Conservation (phyloP, 2,797 vertebrate genomes). For the Periparus ater region DNA sequence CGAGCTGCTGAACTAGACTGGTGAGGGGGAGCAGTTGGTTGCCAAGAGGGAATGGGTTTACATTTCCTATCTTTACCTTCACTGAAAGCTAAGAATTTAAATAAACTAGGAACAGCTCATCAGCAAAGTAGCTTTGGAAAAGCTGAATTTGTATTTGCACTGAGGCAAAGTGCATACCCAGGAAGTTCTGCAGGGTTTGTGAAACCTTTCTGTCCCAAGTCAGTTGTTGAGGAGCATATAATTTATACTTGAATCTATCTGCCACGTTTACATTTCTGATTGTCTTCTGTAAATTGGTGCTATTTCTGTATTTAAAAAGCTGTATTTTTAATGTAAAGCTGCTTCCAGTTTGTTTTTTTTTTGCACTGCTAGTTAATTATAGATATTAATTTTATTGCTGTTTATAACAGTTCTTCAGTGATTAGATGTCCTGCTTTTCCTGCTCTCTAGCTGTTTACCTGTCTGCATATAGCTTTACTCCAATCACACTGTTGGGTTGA, state of each 20-base stretch:
- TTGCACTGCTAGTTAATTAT: conserved; percentile 81
- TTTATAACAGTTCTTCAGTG: conserved; percentile 56
- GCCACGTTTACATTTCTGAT: conserved; percentile 80
- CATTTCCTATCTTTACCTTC: background rate
- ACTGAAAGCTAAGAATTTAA: conserved; percentile 1
- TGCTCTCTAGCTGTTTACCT: conserved; percentile 53
- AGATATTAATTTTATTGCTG: conserved; percentile 74
- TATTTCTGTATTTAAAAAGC: conserved; percentile 76
- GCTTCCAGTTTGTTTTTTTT: conserved; percentile 73
- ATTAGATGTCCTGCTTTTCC: conserved; percentile 48
- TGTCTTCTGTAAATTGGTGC: conserved; percentile 78
- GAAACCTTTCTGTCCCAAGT: conserved; percentile 67
- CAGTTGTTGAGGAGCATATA: conserved; percentile 65
- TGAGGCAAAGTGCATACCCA: conserved; percentile 10
- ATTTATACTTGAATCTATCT: conserved; percentile 84
- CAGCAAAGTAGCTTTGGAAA: background rate
- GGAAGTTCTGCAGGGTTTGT: conserved; percentile 61
- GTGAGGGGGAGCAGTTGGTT: background rate
- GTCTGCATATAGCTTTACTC: conserved; percentile 55
- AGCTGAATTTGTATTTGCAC: conserved; percentile 56
- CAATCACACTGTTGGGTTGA: conserved; percentile 49
- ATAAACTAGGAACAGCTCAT: background rate
- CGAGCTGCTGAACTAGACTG: background rate
- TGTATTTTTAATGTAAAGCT: conserved; percentile 77
- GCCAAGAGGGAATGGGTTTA: background rate